These are phyloP conservation scores for Sebastes itinus DNA, from an alignment of 2,797 vertebrate genomes.

Conservation along the genomic window DNA sequence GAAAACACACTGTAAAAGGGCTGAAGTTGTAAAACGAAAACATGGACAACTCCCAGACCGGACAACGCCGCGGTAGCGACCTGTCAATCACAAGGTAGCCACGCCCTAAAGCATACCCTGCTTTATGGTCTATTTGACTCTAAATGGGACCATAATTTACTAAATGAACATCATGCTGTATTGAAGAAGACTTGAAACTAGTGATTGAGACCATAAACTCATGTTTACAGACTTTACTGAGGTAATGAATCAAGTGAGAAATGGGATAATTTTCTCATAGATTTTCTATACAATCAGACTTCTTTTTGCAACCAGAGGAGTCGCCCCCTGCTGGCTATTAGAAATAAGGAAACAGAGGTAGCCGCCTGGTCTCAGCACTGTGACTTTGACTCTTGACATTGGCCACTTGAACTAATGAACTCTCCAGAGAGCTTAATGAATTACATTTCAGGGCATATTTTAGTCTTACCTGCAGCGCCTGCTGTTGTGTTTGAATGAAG, in stretches of 20 bases:
- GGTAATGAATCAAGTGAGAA: not conserved
- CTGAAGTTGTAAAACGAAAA: too few relatives aligned
- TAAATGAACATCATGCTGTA: not conserved
- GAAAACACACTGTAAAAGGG: too few relatives aligned
- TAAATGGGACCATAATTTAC: not conserved
- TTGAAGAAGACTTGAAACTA: not conserved
- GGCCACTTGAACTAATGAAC: not conserved
- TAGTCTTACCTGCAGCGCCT: conserved; percentile 88
- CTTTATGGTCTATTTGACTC: not conserved
- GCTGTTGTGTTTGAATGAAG: conserved; percentile 94
- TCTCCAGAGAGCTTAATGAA: not conserved
- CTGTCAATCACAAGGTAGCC: not conserved
- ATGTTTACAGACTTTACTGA: not conserved
- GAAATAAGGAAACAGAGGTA: too few relatives aligned
- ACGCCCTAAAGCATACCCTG: not conserved
- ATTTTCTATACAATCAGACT: not conserved
- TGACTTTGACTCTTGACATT: not conserved
- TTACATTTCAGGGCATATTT: not conserved
- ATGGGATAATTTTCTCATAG: not conserved
- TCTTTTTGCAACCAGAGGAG: too few relatives aligned
- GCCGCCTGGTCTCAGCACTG: not conserved
- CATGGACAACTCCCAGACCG: too few relatives aligned
- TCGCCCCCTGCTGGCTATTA: too few relatives aligned
- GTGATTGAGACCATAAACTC: not conserved
- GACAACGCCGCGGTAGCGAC: too few relatives aligned